Evolutionary conservation across 2,888 invertebrate species (phyloP).

Genomic region (Nomada ruficornis): DNA sequence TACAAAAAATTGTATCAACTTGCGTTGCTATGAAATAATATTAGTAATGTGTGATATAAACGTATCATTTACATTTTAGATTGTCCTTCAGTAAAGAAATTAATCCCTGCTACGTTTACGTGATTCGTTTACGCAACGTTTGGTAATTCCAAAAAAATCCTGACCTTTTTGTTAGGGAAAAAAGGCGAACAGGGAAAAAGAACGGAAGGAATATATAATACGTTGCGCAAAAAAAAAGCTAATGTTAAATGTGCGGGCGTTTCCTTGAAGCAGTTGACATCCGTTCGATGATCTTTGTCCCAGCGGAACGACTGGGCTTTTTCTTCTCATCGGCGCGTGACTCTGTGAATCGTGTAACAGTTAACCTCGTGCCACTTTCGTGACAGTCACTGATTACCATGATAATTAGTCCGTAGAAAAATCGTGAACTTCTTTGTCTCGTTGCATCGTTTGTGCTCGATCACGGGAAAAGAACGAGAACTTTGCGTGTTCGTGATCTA

Average conservation of each 20-base stretch:
- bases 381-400: slow-evolving; percentile 64
- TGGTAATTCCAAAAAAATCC: not conserved
- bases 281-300: slow-evolving; percentile 23
- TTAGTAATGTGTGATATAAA: too few relatives aligned
- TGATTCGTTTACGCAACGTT: too few relatives aligned
- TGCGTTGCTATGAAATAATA: too few relatives aligned
- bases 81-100: too few relatives aligned
- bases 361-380: slow-evolving; percentile 73
- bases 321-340: slow-evolving; percentile 45
- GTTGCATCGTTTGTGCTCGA: slow-evolving; percentile 1
- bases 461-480: not conserved
- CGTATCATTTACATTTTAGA: too few relatives aligned
- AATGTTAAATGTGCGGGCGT: slow-evolving; percentile 1
- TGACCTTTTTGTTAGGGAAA: not conserved
- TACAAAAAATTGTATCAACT: too few relatives aligned
- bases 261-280: slow-evolving; percentile 24
- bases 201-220: not conserved
- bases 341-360: slow-evolving; percentile 46
- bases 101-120: too few relatives aligned
- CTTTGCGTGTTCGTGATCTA: slow-evolving; percentile 26
- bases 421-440: slow-evolving; percentile 36
- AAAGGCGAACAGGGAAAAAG: not conserved
- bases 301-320: slow-evolving; percentile 25
- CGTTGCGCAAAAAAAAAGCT: not conserved
- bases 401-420: slow-evolving; percentile 70